These are phyloP conservation scores for Lasius fuliginosus DNA, from an alignment of 2,888 invertebrate species.

Conservation along the genomic window DNA sequence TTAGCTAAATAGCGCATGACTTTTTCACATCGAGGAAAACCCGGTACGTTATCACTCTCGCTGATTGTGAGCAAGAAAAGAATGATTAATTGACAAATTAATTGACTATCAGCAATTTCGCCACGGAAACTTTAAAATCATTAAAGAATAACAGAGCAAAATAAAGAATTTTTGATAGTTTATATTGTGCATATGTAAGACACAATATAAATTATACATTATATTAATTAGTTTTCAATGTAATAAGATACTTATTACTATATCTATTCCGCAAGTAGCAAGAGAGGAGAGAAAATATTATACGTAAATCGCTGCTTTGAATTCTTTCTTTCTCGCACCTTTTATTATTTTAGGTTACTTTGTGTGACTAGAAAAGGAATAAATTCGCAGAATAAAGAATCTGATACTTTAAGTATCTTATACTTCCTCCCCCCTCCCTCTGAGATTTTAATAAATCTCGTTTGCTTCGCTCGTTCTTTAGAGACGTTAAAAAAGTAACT, in stretches of 20 bases:
- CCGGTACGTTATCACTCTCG: background rate
- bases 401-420: conserved; percentile 57
- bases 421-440: background rate
- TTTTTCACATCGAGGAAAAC: conserved; percentile 8
- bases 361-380: conserved; percentile 24
- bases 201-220: background rate
- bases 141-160: background rate
- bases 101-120: background rate
- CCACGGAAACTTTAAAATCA: background rate
- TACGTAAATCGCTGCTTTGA: background rate
- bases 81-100: background rate
- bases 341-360: conserved; percentile 40
- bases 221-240: background rate
- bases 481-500: conserved; percentile 53
- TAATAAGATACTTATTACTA: background rate
- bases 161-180: too few species aligned
- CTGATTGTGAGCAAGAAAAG: too few species aligned
- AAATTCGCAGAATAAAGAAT: conserved; percentile 51
- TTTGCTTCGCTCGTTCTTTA: conserved; percentile 53
- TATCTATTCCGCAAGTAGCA: background rate
- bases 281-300: background rate
- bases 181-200: background rate
- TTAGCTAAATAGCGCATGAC: background rate
- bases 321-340: background rate
- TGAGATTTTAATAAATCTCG: conserved; percentile 56